Percentiles rank a stretch among this genome's conserved stretches.
These are phyloP conservation scores for Marasmarcha lunaedactyla DNA, from an alignment of 2,888 invertebrate species.

Conservation along the genomic window DNA sequence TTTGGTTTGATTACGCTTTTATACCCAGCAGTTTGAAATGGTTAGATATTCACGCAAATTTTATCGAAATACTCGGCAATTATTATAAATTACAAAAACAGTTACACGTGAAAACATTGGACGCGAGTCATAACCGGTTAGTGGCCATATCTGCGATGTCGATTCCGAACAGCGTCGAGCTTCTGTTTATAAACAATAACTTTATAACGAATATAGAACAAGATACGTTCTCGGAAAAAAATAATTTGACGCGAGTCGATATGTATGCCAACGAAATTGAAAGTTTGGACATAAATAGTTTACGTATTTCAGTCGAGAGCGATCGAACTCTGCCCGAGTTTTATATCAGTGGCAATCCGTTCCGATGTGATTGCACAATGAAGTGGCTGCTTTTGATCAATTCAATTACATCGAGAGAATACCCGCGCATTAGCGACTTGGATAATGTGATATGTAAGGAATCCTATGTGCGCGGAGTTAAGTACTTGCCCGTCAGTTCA, in stretches of 20 bases:
- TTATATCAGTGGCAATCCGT: conserved; percentile 92
- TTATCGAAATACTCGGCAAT: conserved; percentile 87
- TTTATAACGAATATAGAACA: conserved; percentile 82
- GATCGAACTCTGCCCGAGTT: conserved; percentile 85
- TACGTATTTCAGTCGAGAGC: conserved; percentile 78
- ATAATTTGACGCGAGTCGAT: conserved; percentile 86
- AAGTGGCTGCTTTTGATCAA: conserved; percentile 94
- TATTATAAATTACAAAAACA: conserved; percentile 88
- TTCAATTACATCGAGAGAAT: conserved; percentile 83
- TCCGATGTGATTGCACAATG: conserved; percentile 95
- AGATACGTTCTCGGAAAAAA: conserved; percentile 88
- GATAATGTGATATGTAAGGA: conserved; percentile 89
- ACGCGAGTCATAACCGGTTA: conserved; percentile 90
- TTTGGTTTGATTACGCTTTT: conserved; percentile 94
- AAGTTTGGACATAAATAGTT: conserved; percentile 83
- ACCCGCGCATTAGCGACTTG: conserved; percentile 89
- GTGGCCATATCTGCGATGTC: conserved; percentile 82
- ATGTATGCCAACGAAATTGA: conserved; percentile 90
- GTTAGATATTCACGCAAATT: conserved; percentile 91
- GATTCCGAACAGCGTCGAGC: conserved; percentile 88
- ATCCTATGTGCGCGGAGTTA: conserved; percentile 84
- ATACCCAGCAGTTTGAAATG: conserved; percentile 89
- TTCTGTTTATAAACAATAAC: conserved; percentile 91
- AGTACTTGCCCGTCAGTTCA: conserved; percentile 80
- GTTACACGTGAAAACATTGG: conserved; percentile 84